These are phyloP conservation scores for Rhamnusium bicolor DNA, from an alignment of 2,888 invertebrate genomes.

Conservation along the genomic window DNA sequence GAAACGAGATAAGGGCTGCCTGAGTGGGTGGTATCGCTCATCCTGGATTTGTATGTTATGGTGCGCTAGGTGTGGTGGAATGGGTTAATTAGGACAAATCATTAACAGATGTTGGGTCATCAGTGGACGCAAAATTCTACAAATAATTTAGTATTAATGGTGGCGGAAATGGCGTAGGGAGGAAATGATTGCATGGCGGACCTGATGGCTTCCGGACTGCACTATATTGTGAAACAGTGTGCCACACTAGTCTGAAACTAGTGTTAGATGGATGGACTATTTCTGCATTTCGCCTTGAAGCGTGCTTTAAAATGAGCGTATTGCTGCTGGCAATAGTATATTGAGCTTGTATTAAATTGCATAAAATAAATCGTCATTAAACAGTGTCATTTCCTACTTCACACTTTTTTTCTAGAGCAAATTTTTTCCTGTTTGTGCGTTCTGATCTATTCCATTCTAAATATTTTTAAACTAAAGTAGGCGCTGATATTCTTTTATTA, in stretches of 20 bases:
- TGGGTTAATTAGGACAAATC: slow-evolving; percentile 72
- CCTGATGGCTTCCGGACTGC: slow-evolving; percentile 65
- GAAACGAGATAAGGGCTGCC: background rate
- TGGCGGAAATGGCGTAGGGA: slow-evolving; percentile 68
- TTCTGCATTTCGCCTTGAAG: background rate
- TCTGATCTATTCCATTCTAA: too few relatives aligned
- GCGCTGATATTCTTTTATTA: too few relatives aligned
- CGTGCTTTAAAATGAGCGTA: too few relatives aligned
- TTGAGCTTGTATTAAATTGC: too few relatives aligned
- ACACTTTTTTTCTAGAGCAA: too few relatives aligned
- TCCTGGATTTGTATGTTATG: slow-evolving; percentile 1
- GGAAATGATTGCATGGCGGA: slow-evolving; percentile 69
- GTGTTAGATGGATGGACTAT: slow-evolving; percentile 8
- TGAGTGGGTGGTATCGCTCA: slow-evolving; percentile 17
- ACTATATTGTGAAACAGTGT: slow-evolving; percentile 39
- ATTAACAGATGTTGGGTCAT: slow-evolving; percentile 71
- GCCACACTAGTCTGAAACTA: slow-evolving; percentile 15
- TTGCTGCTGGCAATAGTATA: too few relatives aligned
- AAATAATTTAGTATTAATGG: slow-evolving; percentile 71
- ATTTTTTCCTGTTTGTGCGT: too few relatives aligned
- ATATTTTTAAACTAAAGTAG: too few relatives aligned
- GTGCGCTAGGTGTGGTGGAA: slow-evolving; percentile 50
- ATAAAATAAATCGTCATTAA: too few relatives aligned
- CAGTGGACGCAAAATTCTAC: slow-evolving; percentile 68
- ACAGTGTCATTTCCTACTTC: too few relatives aligned